Base-by-base conservation (phyloP, 1,140 invertebrate species). In the Hesperophylax magnus region DNA sequence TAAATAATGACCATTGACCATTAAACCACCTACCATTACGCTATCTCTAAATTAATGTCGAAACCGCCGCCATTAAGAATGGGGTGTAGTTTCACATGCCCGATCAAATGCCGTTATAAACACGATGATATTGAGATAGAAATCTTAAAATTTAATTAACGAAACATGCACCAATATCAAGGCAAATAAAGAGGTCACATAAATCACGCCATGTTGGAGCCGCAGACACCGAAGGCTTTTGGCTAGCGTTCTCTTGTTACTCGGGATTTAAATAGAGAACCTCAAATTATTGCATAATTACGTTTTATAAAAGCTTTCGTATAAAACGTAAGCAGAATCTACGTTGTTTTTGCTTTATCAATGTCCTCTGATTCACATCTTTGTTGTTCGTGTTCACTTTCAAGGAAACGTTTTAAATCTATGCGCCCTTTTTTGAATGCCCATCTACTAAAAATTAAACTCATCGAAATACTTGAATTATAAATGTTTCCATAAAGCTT, bases 171-270 rank as follows among this genome's bases (percentile, higher is more conserved):
- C 80, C 78, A 77, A 81, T 81, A 77, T 81, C 75, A 24, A 67
- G 80, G 71, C 80, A 81, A 81, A 81, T 78, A 81, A 77, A 81
- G 80, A 75, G 80, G 80, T 72, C 24, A 52, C 39, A 81, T 81
- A 81, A 81, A 81, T 81, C 80, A 81, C 74, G 80, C 22, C 47
- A 60, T 58, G 52, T 56, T 58, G 56, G 74, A 47, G 74, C 80
- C 56, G n/a, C 75, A 78, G n/a, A n/a, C 34, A 31, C 54, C 8
- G 54, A 17, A 58, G 72, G 22, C 72, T 17, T 17, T 65, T 15
- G 34, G 65, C 34, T n/a, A 69, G 34, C 31, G 24, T 63, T 63
- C 34, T 71, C 34, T 71, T 52, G 67, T 71, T 71, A 52, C 61
- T n/a, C 61, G 18, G 24, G 24, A 65, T 65, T 15, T 65, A 65